Percentiles rank a stretch among this genome's conserved stretches.
Conservation (phyloP, 2,797 vertebrate species). For the Diplodus sargus region DNA sequence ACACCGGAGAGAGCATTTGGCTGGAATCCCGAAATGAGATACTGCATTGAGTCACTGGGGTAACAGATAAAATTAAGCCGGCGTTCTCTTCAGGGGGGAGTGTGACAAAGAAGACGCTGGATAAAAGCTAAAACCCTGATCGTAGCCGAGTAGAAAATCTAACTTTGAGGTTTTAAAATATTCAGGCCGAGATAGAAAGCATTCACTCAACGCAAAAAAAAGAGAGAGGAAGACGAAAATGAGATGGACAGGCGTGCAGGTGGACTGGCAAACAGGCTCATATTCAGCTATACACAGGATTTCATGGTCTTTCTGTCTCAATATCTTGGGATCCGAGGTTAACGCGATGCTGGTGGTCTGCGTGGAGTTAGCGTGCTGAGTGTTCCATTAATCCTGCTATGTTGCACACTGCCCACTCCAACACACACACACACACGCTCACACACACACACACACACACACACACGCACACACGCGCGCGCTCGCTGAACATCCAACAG, state of each 20-base stretch:
- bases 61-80: slow-evolving; percentile 46
- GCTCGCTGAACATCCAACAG: slow-evolving; percentile 31
- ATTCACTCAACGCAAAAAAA: slow-evolving; percentile 1
- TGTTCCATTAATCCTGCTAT: slow-evolving; percentile 76
- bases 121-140: slow-evolving; percentile 26
- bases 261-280: slow-evolving; percentile 37
- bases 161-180: slow-evolving; percentile 36
- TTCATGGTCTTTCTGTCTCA: slow-evolving; percentile 55
- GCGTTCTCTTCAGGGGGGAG: slow-evolving; percentile 9
- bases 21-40: slow-evolving; percentile 60
- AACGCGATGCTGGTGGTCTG: slow-evolving; percentile 78
- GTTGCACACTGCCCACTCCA: slow-evolving; percentile 52
- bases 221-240: slow-evolving; percentile 35
- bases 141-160: background rate
- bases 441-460: slow-evolving; percentile 29
- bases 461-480: background rate
- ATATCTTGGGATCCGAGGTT: slow-evolving; percentile 46
- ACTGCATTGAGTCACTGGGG: slow-evolving; percentile 35
- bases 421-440: slow-evolving; percentile 28
- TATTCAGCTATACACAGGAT: slow-evolving; percentile 30
- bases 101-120: slow-evolving; percentile 11
- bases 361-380: slow-evolving; percentile 56
- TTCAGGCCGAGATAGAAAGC: slow-evolving; percentile 3
- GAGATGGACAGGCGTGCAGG: slow-evolving; percentile 53
- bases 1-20: slow-evolving; percentile 67